phyloP scores from a whole-genome alignment of 92 coral and sea anemone species.

The Parazoanthus swiftii region DNA sequence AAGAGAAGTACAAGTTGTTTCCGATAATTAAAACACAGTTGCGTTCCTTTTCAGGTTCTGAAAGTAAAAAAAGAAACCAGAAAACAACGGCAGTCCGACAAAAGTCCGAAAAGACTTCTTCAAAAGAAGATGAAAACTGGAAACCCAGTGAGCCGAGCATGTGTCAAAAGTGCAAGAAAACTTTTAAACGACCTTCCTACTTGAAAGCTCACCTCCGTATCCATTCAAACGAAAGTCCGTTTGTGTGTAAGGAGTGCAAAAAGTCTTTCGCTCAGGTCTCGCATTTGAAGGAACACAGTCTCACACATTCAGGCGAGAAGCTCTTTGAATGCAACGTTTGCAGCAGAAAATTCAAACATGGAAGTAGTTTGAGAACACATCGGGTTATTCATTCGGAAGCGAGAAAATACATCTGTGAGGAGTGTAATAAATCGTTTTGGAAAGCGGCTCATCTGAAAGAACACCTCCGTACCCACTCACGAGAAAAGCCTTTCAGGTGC shows the following conservation, averaged over 20 bases:
- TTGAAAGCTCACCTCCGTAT: neutral
- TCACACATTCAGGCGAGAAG: slow-evolving; percentile 1
- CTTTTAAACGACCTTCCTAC: neutral
- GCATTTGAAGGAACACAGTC: neutral
- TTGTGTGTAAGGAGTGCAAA: neutral
- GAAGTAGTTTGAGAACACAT: neutral
- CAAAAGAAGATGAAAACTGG: neutral
- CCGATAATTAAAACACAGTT: neutral
- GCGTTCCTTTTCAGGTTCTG: neutral
- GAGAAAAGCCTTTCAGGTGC: neutral
- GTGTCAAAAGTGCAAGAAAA: neutral
- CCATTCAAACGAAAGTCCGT: neutral
- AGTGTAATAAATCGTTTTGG: neutral
- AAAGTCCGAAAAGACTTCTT: neutral
- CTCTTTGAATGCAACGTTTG: neutral
- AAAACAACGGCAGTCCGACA: neutral
- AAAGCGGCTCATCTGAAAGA: neutral
- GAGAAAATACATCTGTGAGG: neutral
- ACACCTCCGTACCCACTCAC: neutral
- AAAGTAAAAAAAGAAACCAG: neutral
- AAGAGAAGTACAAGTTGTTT: neutral
- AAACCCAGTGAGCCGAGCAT: neutral
- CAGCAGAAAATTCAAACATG: neutral
- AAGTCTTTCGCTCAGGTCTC: neutral
- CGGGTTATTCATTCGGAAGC: neutral